Evolutionary conservation across 2,888 invertebrate genomes (phyloP).

Genomic region (Drosophila gaucha): DNA sequence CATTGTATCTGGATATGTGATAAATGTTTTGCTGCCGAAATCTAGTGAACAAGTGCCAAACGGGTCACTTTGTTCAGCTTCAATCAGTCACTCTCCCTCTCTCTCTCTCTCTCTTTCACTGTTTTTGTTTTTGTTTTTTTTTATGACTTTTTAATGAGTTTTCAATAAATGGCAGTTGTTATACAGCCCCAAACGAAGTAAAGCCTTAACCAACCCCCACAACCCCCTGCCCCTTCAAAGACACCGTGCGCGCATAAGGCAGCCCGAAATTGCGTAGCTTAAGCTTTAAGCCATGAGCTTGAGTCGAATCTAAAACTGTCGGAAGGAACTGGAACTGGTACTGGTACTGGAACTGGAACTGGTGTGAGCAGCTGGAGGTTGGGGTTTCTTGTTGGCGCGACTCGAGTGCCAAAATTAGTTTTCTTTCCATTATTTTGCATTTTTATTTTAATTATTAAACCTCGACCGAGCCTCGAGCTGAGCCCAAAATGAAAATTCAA

Average conservation of each 20-base stretch:
- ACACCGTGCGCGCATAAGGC: constrained; percentile 8
- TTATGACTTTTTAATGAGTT: constrained; percentile 69
- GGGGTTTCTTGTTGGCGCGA: constrained; percentile 7
- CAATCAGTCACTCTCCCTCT: no score
- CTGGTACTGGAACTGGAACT: constrained; percentile 1
- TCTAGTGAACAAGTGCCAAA: constrained; percentile 1
- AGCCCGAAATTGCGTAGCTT: constrained; percentile 35
- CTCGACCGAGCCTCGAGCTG: constrained; percentile 31
- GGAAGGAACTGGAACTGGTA: constrained; percentile 15
- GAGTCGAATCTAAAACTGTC: constrained; percentile 2
- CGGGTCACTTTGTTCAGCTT: constrained; percentile 1
- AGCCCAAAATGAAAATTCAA: constrained; percentile 72
- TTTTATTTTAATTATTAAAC: constrained; percentile 60
- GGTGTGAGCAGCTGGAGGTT: constrained; percentile 18
- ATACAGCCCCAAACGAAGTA: constrained; percentile 2
- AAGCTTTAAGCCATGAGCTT: constrained; percentile 25
- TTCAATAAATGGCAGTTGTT: constrained; percentile 54
- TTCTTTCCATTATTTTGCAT: constrained; percentile 17
- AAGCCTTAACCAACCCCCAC: constrained; percentile 3
- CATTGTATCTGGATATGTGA: constrained; percentile 37
- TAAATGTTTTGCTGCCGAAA: not conserved
- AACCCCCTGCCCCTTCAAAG: not conserved
- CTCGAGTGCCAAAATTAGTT: constrained; percentile 60
- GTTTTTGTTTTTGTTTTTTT: not conserved
- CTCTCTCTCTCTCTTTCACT: not conserved